These are phyloP conservation scores for Trichopria drosophilae DNA, from an alignment of 2,888 invertebrate genomes.

Conservation along the genomic window DNA sequence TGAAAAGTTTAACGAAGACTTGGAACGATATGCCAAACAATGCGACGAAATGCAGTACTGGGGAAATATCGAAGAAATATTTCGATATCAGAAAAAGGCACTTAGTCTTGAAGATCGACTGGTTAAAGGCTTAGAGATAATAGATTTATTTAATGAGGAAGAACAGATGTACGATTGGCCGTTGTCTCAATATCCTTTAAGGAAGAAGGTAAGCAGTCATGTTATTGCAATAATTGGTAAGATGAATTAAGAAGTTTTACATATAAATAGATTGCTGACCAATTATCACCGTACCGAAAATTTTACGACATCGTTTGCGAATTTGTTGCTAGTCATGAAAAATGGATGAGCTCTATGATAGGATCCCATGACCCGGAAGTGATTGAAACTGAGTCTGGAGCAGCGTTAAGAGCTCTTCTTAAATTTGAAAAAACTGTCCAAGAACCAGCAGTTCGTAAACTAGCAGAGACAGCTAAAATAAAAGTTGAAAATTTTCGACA, in stretches of 20 bases:
- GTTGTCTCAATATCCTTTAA: conserved; percentile 82
- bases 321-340: conserved; percentile 78
- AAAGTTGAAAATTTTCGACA: conserved; percentile 85
- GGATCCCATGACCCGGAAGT: conserved; percentile 85
- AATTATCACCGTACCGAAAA: conserved; percentile 80
- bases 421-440: conserved; percentile 87
- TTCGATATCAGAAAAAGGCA: conserved; percentile 81
- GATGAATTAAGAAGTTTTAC: no score
- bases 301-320: conserved; percentile 88
- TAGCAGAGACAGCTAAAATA: conserved; percentile 70
- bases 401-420: conserved; percentile 73
- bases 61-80: conserved; percentile 82
- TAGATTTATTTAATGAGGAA: conserved; percentile 89
- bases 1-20: conserved; percentile 78
- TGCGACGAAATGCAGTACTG: conserved; percentile 84
- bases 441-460: conserved; percentile 70
- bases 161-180: conserved; percentile 88
- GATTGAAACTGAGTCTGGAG: conserved; percentile 79
- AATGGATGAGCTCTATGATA: conserved; percentile 81
- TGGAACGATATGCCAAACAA: conserved; percentile 77
- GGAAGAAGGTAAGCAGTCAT: conserved; percentile 66
- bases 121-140: conserved; percentile 72
- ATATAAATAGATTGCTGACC: conserved; percentile 74
- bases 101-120: conserved; percentile 73
- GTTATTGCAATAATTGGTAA: neutral